Conservation (phyloP, 2,797 vertebrate species). For the Iguana delicatissima region DNA sequence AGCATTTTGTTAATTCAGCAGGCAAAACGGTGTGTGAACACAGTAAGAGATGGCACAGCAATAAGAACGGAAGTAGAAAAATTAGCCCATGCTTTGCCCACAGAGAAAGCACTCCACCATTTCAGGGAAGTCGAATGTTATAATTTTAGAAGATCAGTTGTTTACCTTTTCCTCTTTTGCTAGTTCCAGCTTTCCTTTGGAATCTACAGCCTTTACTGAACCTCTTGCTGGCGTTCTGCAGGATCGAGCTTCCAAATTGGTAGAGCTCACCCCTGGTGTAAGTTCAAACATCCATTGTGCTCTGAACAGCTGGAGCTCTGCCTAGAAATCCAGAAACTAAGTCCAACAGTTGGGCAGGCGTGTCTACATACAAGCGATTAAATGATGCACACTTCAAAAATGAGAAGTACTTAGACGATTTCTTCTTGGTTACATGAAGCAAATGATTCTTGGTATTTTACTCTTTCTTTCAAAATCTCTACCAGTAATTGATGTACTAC, state of each 20-base stretch:
- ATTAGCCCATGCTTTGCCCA: conserved; percentile 21
- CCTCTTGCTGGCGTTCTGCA: conserved; percentile 77
- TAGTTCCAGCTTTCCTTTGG: conserved; percentile 88
- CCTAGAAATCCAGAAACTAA: conserved; percentile 74
- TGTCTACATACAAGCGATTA: conserved; percentile 23
- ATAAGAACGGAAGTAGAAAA: conserved; percentile 3
- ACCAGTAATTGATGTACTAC: background rate
- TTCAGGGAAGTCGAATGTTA: conserved; percentile 19
- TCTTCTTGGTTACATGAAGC: conserved; percentile 9
- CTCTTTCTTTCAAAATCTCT: too few relatives aligned
- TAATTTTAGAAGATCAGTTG: conserved; percentile 1
- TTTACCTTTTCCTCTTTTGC: conserved; percentile 92
- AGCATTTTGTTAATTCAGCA: background rate
- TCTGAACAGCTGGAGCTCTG: conserved; percentile 94
- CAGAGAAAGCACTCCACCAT: conserved; percentile 5
- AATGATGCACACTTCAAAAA: conserved; percentile 25
- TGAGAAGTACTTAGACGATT: conserved; percentile 11
- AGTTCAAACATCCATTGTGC: conserved; percentile 99
- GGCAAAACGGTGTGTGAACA: background rate
- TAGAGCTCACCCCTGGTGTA: conserved; percentile 82
- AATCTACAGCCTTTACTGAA: conserved; percentile 78
- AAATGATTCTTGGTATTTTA: conserved; percentile 1
- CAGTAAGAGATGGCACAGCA: background rate
- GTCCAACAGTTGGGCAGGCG: conserved; percentile 37
- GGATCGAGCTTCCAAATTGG: conserved; percentile 74